Base-by-base conservation (phyloP, 1,140 invertebrate species). In the Drosophila dunni region DNA sequence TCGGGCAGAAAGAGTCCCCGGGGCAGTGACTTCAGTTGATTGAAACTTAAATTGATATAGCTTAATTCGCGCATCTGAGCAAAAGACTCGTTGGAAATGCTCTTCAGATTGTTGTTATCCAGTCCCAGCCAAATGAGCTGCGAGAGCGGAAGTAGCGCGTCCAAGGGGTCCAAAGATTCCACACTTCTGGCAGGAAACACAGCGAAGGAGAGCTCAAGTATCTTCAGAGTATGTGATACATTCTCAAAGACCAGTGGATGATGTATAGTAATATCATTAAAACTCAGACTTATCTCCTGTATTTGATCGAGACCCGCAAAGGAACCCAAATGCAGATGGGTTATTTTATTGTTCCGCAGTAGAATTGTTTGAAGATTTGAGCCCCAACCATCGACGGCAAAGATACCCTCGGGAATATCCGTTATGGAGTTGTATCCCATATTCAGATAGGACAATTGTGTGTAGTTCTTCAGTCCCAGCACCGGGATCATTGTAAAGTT, bases 1-100 rank as follows among this genome's bases (percentile, higher is more conserved):
- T 94, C 94, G 1, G 94, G 93, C 82, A 95, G 93, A 72, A 97
- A 96, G 15, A 97, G 92, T 63, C 94, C 94, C 9, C 93, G 89
- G 0, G 96, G 95, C 71, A 94, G 94, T 81, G 86, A 93, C 90
- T 92, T 93, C 8, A 98, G 92, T 57, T 95, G 94, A 92, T 98
- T 98, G 36, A 96, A 97, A 82, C 97, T 97, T 74, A 98, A 91
- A 93, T 98, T 98, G 17, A 98, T 93, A 91, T 98, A 98, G 75
- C 95, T 95, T 10, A 98, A 89, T 77, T 96, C 94, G 3, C 94
- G 93, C 81, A 96, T 95, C 54, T 92, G 90, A 1, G 90, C 81
- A 45, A 95, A 93, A 0, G 95, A 94, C 29, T 95, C 95, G 29
- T 95, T 93, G 11, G 95, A 94, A 1, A 97, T 93, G 0, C 93